Conservation (phyloP, 2,888 invertebrate species). For the Bedellia somnulentella region DNA sequence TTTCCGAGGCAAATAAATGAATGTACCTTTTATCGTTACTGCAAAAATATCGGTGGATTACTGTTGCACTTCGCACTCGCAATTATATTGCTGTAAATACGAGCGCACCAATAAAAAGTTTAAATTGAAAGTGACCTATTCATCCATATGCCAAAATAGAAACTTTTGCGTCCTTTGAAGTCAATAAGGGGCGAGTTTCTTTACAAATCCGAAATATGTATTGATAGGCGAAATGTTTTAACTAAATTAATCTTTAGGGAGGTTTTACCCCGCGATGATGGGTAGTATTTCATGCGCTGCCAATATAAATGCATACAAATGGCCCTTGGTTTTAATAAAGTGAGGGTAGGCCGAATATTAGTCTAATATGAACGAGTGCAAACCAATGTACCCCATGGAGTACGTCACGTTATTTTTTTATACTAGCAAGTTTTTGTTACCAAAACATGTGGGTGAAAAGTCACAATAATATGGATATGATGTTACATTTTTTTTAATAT, state of each 20-base stretch:
- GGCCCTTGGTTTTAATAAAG: slow-evolving; percentile 55
- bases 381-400: slow-evolving; percentile 49
- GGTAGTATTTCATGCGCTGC: slow-evolving; percentile 23
- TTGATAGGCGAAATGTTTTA: slow-evolving; percentile 36
- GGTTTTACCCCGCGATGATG: slow-evolving; percentile 28
- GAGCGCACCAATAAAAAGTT: no score
- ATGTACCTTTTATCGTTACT: no score
- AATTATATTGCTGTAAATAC: no score
- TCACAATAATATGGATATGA: no score
- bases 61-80: no score
- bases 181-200: no score
- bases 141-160: no score
- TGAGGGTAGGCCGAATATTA: slow-evolving; percentile 54
- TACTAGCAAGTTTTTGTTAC: slow-evolving; percentile 11
- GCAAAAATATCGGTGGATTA: no score
- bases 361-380: slow-evolving; percentile 55
- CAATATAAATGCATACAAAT: slow-evolving; percentile 55
- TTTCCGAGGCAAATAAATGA: no score
- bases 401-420: slow-evolving; percentile 31
- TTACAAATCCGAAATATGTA: no score
- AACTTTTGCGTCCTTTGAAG: no score
- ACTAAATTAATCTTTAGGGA: slow-evolving; percentile 50
- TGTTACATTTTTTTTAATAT: not conserved
- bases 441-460: slow-evolving; percentile 22
- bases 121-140: no score